Evolutionary conservation across 1,140 invertebrate species (phyloP), one percentile per base, ranked within the genome.

Genomic region (Drosophila grimshawi): DNA sequence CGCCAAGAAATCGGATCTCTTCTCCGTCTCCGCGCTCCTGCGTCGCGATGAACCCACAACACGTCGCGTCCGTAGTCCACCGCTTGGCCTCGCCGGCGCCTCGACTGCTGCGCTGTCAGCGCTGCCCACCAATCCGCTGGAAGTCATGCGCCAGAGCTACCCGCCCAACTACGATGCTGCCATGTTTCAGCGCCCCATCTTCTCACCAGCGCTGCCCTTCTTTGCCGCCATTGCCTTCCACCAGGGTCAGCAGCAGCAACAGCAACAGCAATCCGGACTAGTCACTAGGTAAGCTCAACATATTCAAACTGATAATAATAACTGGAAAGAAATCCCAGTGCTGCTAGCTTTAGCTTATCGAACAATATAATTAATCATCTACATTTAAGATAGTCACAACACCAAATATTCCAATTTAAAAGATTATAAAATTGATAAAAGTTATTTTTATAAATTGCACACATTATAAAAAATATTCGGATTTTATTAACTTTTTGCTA

Each of bases 21-120:
- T 97, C 89, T 97, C 96, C 63, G 96, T 97, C 4, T 96, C 95
- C 51, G 96, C 96, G 0, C 92, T 97, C 3, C 91, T 97, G 8
- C 94, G 96, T 92, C 96, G 96, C 55, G 96, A 97, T 91, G 94
- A 95, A 27, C 96, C 72, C 1, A 4, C 94, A 95, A 92, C 95
- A 96, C 55, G 96, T 96, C 91, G 94, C 95, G 33, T 96, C 95
- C 2, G 83, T 10, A 88, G 74, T 61, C 78, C 75, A 0, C 76
- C 93, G 88, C 90, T 94, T 92, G 93, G 93, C 0, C 39, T 88
- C 46, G 39, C 65, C 3, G 64, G 62, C 29, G 60, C 60, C 41
- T 59, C 81, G 4, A 64, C 48, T 37, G 64, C 68, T 4, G 76
- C 66, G 1, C 45, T 91, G 60, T 90, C 39, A n/a, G 3, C 91